Percentiles rank a stretch among this genome's conserved stretches.
phyloP scores from a whole-genome alignment of 2,797 vertebrate species.

The Sternotherus odoratus region DNA sequence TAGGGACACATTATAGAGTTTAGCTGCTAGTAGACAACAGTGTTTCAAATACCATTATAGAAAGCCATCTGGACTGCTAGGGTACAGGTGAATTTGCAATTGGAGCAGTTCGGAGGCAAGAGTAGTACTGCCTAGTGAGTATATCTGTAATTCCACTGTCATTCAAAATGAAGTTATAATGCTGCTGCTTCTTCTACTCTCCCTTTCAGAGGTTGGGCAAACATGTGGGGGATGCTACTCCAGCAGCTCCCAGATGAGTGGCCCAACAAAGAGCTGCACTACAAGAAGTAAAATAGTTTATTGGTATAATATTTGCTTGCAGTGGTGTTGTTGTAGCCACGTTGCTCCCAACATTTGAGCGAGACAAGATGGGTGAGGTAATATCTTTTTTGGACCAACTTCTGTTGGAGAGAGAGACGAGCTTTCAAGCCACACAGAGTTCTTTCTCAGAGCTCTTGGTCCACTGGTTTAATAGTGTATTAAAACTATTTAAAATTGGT shows the following conservation, averaged over 20 bases:
- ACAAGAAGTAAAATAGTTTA: neutral
- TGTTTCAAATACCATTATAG: neutral
- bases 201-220: neutral
- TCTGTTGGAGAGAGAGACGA: neutral
- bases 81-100: neutral
- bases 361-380: neutral
- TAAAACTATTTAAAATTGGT: neutral
- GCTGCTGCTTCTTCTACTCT: neutral
- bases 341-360: neutral
- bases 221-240: neutral
- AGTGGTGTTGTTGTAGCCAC: neutral
- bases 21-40: neutral
- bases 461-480: neutral
- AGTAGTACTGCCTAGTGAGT: neutral
- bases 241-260: neutral
- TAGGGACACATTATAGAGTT: neutral
- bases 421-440: neutral
- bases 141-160: neutral
- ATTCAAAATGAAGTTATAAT: neutral
- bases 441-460: neutral
- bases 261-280: neutral
- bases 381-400: neutral
- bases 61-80: neutral
- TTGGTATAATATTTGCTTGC: neutral
- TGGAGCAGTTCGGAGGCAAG: no score